Base-by-base conservation (phyloP, 2,888 invertebrate species). In the Melinopterus prodromus region DNA sequence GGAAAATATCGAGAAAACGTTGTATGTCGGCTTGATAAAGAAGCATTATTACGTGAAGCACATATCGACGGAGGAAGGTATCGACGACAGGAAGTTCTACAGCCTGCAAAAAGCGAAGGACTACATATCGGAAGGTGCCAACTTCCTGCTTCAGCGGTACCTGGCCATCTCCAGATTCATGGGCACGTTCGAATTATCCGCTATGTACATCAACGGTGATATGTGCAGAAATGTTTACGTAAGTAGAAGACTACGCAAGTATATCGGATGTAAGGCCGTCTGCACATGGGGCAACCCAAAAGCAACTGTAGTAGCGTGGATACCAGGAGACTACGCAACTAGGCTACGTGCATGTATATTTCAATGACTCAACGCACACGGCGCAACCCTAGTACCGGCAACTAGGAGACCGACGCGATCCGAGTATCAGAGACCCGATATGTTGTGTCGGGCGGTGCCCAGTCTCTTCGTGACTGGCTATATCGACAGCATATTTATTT, bases 141-240 rank as follows among this genome's bases (percentile, higher is more conserved):
- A 92, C 87, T 89, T 94, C 80, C 86, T 93, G 14, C 86, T 94
- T 16, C 88, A 93, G 87, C 90, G 94, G 82, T 93, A 92, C 85
- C 88, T 94, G 53, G 92, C 91, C 2, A 85, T 93, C 14, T 88
- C 87, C 15, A 89, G 91, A 82, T 92, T 89, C 84, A 88, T 88
- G 77, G 93, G 93, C 9, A 89, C 86, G 78, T 89, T 93, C 81
- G 91, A 91, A 85, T 89, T 92, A 26, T 89, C 91, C 26, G 91
- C 91, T 15, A 89, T 92, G 77, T 90, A 92, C 82, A 92, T 93
- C 83, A 91, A 92, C 82, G 93, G 93, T 5, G 90, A 89, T 76
- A 88, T 93, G 80, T 92, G 92, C 81, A 88, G 91, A 81, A 93
- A 92, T 87, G 89, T 92, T 86, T 93, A 93, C 85, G 93, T 93